A percentile compares a stretch with the other conserved stretches of the same genome.
These are phyloP conservation scores for Diadegma fenestrale DNA, from an alignment of 2,888 invertebrate species.

Conservation along the genomic window DNA sequence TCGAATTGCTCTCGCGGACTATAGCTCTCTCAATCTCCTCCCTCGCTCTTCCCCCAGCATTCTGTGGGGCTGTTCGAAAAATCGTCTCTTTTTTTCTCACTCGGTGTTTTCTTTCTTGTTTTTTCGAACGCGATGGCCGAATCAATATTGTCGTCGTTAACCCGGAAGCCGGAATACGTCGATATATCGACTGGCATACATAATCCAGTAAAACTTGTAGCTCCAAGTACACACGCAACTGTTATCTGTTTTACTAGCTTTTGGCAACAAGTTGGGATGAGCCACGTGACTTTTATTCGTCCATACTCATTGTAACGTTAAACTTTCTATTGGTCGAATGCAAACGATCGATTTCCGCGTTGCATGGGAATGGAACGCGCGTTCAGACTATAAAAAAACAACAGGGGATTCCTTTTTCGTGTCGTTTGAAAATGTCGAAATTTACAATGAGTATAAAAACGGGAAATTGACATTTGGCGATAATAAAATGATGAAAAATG, in stretches of 20 bases:
- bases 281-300: background rate
- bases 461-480: too few species aligned
- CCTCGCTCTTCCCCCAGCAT: background rate
- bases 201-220: slow-evolving; percentile 17
- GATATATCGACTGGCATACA: slow-evolving; percentile 29
- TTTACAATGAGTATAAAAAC: background rate
- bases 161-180: slow-evolving; percentile 4
- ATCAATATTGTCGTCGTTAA: slow-evolving; percentile 56
- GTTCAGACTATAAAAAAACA: background rate
- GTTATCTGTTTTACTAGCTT: slow-evolving; percentile 18
- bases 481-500: background rate
- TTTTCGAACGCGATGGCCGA: slow-evolving; percentile 1
- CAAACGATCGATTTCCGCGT: background rate
- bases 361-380: background rate
- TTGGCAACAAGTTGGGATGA: slow-evolving; percentile 18
- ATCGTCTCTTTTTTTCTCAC: background rate
- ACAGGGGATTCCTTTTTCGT: background rate
- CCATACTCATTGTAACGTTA: background rate
- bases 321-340: background rate
- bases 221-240: background rate
- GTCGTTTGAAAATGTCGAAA: background rate
- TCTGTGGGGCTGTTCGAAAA: background rate
- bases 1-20: slow-evolving; percentile 16
- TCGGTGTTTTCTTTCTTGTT: background rate
- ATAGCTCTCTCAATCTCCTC: background rate